Percentiles rank a stretch among this genome's conserved stretches.
phyloP scores from a whole-genome alignment of 23 tunicate species.

The Ciona savignyi region DNA sequence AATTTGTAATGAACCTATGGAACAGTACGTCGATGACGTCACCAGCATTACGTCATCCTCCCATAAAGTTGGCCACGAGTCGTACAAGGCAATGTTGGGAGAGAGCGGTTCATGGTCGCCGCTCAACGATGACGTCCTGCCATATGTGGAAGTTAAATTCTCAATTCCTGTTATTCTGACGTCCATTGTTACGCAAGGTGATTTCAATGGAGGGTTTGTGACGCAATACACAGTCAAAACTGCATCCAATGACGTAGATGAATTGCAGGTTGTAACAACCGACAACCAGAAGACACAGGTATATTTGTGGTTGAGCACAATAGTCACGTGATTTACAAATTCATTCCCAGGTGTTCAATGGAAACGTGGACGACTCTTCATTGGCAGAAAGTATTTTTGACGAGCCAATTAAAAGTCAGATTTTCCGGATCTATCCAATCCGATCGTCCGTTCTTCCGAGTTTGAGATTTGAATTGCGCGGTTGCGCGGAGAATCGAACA shows the following conservation, averaged over 20 bases:
- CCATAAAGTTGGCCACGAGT: too few relatives aligned
- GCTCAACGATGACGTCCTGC: constrained; percentile 8
- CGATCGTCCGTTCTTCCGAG: not conserved
- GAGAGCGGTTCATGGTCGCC: constrained; percentile 50
- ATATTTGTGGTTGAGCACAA: too few relatives aligned
- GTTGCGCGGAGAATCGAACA: constrained; percentile 2
- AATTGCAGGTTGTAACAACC: not conserved
- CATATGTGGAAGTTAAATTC: constrained; percentile 32
- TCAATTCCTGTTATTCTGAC: constrained; percentile 11
- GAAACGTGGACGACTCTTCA: constrained; percentile 18
- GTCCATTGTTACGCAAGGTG: constrained; percentile 32
- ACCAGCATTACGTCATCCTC: too few relatives aligned
- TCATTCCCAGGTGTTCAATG: constrained; percentile 16
- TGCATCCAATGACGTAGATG: not conserved
- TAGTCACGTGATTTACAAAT: too few relatives aligned
- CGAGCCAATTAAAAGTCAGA: constrained; percentile 16
- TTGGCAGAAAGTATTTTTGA: constrained; percentile 14
- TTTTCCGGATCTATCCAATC: constrained; percentile 12
- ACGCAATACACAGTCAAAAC: constrained; percentile 6
- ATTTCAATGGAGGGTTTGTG: constrained; percentile 22
- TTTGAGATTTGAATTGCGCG: not conserved
- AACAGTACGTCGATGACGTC: too few relatives aligned
- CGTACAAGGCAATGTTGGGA: too few relatives aligned
- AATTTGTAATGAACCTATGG: too few relatives aligned
- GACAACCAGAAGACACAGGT: too few relatives aligned